Base-by-base conservation (phyloP, 1,140 invertebrate genomes). In the Laodelphax striatellus region DNA sequence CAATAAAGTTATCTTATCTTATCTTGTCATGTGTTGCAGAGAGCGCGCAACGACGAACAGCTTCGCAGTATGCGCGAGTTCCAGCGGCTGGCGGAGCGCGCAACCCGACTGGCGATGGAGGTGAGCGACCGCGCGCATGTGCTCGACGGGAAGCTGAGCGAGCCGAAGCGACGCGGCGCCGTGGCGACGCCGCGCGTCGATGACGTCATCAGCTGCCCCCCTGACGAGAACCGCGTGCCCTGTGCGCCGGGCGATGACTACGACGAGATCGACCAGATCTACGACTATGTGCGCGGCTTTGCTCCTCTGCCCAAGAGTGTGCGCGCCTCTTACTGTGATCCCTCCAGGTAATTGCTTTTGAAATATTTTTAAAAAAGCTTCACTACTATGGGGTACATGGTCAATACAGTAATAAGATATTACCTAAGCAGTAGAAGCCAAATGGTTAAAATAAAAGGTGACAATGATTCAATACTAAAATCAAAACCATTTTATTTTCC, bases 261-360 rank as follows among this genome's bases (percentile, higher is more conserved):
- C 74, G 91, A 95, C 66, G 93, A 97, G 75, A 94, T 96, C 64
- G 93, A 97, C 77, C 91, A 95, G 73, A 93, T 97, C 61, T 97
- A 97, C 72, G 91, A 94, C 70, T 97, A 96, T 71, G 92, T 97
- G 0, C 78, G 93, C 52, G 93, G 93, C 0, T 89, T 94, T 67
- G 88, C 89, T 13, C 90, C 92, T 0, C 76, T 94, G 31, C 90
- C 91, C 0, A 92, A 91, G 70, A 87, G 81, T 68, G 79, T 88
- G 24, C 81, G 85, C 61, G 82, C 83, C 0, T 82, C 82, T 1
- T 87, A 84, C 66, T 79, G 80, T 34, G 73, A 68, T 46, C 41
- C 62, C 34, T 38, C 34, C 34, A 38, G 34, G 34, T 38, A 38
- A 38, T 9, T 38, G 10, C 3, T 13, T 38, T n/a, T n/a, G n/a